A percentile compares a stretch with the other conserved stretches of the same genome.
Evolutionary conservation across 2,888 invertebrate genomes (phyloP).

Genomic region (Cactoblastis cactorum): DNA sequence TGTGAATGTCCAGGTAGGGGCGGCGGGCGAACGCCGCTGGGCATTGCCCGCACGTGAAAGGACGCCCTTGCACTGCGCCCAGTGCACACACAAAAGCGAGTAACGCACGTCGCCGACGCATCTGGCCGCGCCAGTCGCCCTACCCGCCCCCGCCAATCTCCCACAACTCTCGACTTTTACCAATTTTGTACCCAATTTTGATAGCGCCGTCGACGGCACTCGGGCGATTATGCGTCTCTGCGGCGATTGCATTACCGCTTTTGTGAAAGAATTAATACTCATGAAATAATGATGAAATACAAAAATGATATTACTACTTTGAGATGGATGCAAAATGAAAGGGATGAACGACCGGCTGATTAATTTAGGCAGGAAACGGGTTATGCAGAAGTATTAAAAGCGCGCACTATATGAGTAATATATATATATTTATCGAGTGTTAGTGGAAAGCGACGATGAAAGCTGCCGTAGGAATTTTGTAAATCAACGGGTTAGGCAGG

Average conservation of each 20-base stretch:
- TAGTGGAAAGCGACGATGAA: conserved; percentile 74
- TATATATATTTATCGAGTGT: conserved; percentile 59
- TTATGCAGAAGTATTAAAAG: conserved; percentile 69
- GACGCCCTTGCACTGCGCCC: conserved; percentile 76
- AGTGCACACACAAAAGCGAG: conserved; percentile 79
- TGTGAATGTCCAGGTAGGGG: conserved; percentile 75
- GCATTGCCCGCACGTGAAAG: conserved; percentile 70
- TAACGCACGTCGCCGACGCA: conserved; percentile 77
- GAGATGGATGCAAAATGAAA: conserved; percentile 53
- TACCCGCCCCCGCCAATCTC: conserved; percentile 57
- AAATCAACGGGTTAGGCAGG: conserved; percentile 72
- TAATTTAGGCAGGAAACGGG: conserved; percentile 50
- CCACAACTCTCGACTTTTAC: conserved; percentile 29
- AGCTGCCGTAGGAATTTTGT: conserved; percentile 59
- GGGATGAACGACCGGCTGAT: conserved; percentile 49
- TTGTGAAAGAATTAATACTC: conserved; percentile 76
- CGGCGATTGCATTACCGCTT: conserved; percentile 79
- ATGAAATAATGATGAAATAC: conserved; percentile 67
- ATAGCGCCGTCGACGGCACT: conserved; percentile 37
- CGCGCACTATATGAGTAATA: conserved; percentile 59
- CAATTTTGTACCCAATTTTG: conserved; percentile 57
- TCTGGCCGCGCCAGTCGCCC: conserved; percentile 38
- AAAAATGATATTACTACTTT: conserved; percentile 58
- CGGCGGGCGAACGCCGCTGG: conserved; percentile 73
- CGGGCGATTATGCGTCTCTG: conserved; percentile 60